Evolutionary conservation across 2,797 vertebrate genomes (phyloP).

Genomic region (Emydoidea blandingii): DNA sequence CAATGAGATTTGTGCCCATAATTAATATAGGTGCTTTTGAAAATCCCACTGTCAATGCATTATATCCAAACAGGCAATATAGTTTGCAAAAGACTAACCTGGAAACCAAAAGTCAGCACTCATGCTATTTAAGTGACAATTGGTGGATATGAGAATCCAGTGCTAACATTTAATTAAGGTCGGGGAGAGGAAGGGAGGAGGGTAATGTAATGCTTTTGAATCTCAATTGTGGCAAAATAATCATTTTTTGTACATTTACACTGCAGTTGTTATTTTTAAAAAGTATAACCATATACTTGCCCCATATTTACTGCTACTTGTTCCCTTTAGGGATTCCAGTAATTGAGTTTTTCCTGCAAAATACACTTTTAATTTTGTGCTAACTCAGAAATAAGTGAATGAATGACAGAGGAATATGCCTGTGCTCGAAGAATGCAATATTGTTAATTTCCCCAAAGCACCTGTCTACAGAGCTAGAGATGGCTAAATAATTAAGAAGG

Average conservation of each 20-base stretch:
- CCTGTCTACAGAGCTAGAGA: slow-evolving; percentile 48
- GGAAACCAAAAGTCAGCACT: neutral
- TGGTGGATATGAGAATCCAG: neutral
- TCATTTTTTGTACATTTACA: slow-evolving; percentile 18
- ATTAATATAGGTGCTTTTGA: neutral
- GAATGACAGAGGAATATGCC: slow-evolving; percentile 69
- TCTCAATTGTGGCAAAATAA: neutral
- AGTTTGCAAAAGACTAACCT: neutral
- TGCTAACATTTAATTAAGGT: neutral
- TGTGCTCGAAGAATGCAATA: slow-evolving; percentile 53
- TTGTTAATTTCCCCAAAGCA: slow-evolving; percentile 75
- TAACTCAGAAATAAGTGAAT: slow-evolving; percentile 75
- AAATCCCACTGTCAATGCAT: neutral
- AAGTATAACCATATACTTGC: neutral
- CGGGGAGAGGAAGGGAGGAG: neutral
- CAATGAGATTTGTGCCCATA: neutral
- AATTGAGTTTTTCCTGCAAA: slow-evolving; percentile 66
- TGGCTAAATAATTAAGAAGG: slow-evolving; percentile 77
- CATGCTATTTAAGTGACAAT: neutral
- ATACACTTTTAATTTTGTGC: slow-evolving; percentile 65
- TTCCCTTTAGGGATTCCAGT: slow-evolving; percentile 44
- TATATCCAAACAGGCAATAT: neutral
- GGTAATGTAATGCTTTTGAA: rapidly evolving
- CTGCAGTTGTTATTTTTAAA: slow-evolving; percentile 26
- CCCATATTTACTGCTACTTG: slow-evolving; percentile 34